Base-by-base conservation (phyloP, 2,113 vertebrate genomes). In the Alectura lathami region DNA sequence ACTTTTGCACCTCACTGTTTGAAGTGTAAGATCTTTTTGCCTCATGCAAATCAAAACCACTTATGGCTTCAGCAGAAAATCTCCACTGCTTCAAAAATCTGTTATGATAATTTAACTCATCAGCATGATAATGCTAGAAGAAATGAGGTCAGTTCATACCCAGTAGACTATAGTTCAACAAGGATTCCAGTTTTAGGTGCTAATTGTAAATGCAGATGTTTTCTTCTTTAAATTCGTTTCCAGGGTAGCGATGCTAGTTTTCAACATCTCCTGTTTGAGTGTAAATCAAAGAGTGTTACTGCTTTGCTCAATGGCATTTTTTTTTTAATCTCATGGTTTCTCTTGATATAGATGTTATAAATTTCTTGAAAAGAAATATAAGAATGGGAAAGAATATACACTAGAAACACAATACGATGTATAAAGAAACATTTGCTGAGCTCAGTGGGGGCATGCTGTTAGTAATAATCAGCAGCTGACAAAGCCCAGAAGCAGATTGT, bases 41-140 rank as follows among this genome's bases (percentile, higher is more conserved):
- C 89, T 96, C 40, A 17, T 94, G 93, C 88, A 91, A 93, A 92
- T 95, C 78, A 94, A 77, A 97, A 86, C 47, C 88, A 74, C 83
- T 93, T 66, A 69, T 74, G 73, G 62, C 68, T 93, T 93, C 79
- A 95, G 77, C 78, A 91, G 86, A 67, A 92, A 77, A 96, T n/a
- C 36, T 80, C 17, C 43, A 23, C 34, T 88, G 69, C 66, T 91
- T 95, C 78, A 88, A 93, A 86, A 79, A 56, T 90, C 85, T 62
- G 45, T 60, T 76, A 27, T 79, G 69, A 17, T 95, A 96, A 76
- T 76, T 91, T 91, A 95, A 91, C 83, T 95, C 78, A 29, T 95
- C 63, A 76, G 69, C 72, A 62, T 84, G 76, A 90, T 95, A 94
- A 84, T 91, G 36, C 2, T 95, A 91, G 86, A 60, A 95, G 86